phyloP scores from a whole-genome alignment of 2,113 vertebrate genomes.

The Heliornis fulica region DNA sequence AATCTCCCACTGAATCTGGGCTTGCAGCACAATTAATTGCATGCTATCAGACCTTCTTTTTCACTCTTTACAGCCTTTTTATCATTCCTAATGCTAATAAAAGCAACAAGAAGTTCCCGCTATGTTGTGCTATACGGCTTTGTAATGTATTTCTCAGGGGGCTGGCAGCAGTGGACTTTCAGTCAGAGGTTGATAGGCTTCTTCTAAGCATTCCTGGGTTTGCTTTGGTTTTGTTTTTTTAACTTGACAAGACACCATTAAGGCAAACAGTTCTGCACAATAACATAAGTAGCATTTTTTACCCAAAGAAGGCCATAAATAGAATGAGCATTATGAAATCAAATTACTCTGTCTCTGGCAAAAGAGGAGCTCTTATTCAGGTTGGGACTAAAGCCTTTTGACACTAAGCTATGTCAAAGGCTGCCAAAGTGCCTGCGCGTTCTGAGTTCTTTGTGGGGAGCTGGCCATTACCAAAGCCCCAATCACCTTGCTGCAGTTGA shows the following conservation, averaged over 20 bases:
- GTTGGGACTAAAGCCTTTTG: conserved; percentile 63
- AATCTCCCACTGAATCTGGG: background rate
- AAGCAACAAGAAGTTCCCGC: background rate
- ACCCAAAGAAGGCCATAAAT: conserved; percentile 74
- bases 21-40: background rate
- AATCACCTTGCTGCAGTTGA: background rate
- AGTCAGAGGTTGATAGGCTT: background rate
- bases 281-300: conserved; percentile 37
- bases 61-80: background rate
- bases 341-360: conserved; percentile 51
- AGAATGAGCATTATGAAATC: conserved; percentile 52
- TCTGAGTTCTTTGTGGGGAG: background rate
- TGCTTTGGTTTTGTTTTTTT: background rate
- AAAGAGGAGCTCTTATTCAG: conserved; percentile 49
- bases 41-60: background rate
- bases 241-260: background rate
- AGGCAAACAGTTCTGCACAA: background rate
- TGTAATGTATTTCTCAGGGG: background rate
- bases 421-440: conserved; percentile 39
- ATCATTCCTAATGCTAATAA: background rate
- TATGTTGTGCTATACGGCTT: background rate
- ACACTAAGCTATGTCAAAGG: conserved; percentile 41
- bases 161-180: background rate
- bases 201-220: background rate
- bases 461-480: background rate